Evolutionary conservation across 2,113 vertebrate genomes (phyloP).

Genomic region (pig (Sus scrofa)): DNA sequence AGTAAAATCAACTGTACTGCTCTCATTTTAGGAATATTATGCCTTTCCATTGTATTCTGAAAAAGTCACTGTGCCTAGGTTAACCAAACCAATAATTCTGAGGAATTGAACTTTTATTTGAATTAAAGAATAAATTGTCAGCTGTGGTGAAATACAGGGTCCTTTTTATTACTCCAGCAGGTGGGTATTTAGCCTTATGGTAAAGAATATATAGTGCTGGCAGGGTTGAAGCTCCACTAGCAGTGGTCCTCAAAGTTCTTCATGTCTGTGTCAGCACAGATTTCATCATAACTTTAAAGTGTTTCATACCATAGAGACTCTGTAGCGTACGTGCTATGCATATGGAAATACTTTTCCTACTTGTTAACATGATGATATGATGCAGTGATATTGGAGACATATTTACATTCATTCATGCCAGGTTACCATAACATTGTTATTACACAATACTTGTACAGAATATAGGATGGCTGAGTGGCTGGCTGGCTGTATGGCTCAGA

Average conservation of each 20-base stretch:
- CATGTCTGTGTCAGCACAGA: conserved; percentile 55
- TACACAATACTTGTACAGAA: conserved; percentile 3
- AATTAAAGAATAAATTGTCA: conserved; percentile 37
- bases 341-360: conserved; percentile 57
- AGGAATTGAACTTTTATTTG: conserved; percentile 16
- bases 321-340: conserved; percentile 37
- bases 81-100: not conserved
- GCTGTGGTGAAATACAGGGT: not conserved
- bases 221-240: not conserved
- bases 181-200: not conserved
- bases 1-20: conserved; percentile 63
- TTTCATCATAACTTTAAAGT: conserved; percentile 68
- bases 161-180: not conserved
- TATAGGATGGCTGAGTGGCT: conserved; percentile 27
- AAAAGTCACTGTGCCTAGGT: conserved; percentile 54
- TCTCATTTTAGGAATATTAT: conserved; percentile 43
- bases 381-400: conserved; percentile 22
- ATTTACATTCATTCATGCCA: conserved; percentile 39
- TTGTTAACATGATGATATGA: conserved; percentile 44
- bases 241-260: conserved; percentile 46
- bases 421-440: conserved; percentile 51
- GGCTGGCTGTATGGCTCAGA: conserved; percentile 10
- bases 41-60: conserved; percentile 51
- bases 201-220: not conserved
- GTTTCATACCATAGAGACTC: conserved; percentile 60